Percentiles rank a stretch among this genome's conserved stretches.
phyloP scores from a whole-genome alignment of 2,888 invertebrate species.

The Drosophila demipolita region DNA sequence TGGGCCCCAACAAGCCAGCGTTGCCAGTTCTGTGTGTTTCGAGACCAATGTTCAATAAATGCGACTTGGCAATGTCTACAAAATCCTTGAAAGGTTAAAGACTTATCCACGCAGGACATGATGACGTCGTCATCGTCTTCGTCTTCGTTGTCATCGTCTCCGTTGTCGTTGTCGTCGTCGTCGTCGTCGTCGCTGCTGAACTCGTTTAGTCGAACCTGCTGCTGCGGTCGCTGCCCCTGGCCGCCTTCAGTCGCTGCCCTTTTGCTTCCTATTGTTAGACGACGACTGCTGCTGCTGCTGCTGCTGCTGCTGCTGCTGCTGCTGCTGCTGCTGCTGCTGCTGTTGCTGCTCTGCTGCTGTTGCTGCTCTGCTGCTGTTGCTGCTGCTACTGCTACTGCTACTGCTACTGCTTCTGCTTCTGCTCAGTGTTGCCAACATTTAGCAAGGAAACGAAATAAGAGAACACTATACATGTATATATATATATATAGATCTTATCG shows the following conservation, averaged over 20 bases:
- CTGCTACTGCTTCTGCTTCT: neutral
- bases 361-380: too few relatives aligned
- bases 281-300: neutral
- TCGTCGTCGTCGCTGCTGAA: slow-evolving; percentile 50
- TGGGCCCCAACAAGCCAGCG: slow-evolving; percentile 20
- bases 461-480: neutral
- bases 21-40: slow-evolving; percentile 43
- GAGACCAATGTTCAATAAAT: slow-evolving; percentile 69
- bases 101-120: slow-evolving; percentile 74
- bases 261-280: slow-evolving; percentile 31
- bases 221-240: slow-evolving; percentile 80
- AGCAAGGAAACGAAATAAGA: neutral
- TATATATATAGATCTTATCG: neutral
- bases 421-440: slow-evolving; percentile 4
- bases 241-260: slow-evolving; percentile 48
- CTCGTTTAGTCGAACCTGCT: slow-evolving; percentile 74
- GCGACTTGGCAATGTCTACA: slow-evolving; percentile 60
- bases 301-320: neutral
- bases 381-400: neutral
- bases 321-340: neutral
- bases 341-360: neutral
- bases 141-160: neutral
- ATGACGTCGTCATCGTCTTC: slow-evolving; percentile 29
- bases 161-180: slow-evolving; percentile 6
- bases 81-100: slow-evolving; percentile 84